Conservation (phyloP, 1,140 invertebrate species). For the Probaryconus sp. region DNA sequence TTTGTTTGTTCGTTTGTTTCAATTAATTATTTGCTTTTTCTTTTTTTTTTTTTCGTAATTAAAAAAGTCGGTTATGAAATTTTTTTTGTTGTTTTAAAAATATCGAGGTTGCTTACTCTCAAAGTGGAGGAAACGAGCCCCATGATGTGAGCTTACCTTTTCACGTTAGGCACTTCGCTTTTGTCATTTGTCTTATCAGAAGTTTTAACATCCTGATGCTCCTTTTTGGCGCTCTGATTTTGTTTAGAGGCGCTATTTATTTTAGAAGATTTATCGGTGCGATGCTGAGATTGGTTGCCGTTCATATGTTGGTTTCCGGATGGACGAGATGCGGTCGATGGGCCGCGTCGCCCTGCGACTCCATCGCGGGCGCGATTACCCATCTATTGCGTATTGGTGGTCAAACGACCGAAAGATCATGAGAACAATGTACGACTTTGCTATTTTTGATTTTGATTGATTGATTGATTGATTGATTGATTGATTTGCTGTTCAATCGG, state of each 20-base stretch:
- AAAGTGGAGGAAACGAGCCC: conserved; percentile 73
- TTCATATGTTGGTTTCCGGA: conserved; percentile 78
- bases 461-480: too few relatives aligned
- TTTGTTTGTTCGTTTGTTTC: too few relatives aligned
- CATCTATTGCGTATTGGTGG: conserved; percentile 74
- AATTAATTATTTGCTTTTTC: conserved; percentile 2
- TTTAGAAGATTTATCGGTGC: conserved; percentile 79
- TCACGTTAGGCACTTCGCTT: conserved; percentile 74
- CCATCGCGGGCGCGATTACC: conserved; percentile 78
- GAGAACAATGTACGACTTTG: too few relatives aligned
- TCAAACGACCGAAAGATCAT: conserved; percentile 75
- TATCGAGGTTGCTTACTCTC: conserved; percentile 60
- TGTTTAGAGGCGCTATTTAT: conserved; percentile 78
- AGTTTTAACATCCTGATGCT: conserved; percentile 77
- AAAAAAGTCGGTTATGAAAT: too few relatives aligned
- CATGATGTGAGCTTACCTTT: conserved; percentile 77
- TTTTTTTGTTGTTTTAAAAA: too few relatives aligned
- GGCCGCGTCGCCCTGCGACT: conserved; percentile 76
- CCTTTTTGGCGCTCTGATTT: conserved; percentile 78
- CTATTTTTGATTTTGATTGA: too few relatives aligned
- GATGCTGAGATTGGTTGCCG: conserved; percentile 78
- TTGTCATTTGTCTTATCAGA: conserved; percentile 77
- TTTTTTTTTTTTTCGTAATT: background rate
- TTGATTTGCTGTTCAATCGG: too few relatives aligned
- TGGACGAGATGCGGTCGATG: conserved; percentile 74